Percentiles rank a stretch among this genome's conserved stretches.
phyloP scores from a whole-genome alignment of 2,888 invertebrate species.

The Nymphalis urticae region DNA sequence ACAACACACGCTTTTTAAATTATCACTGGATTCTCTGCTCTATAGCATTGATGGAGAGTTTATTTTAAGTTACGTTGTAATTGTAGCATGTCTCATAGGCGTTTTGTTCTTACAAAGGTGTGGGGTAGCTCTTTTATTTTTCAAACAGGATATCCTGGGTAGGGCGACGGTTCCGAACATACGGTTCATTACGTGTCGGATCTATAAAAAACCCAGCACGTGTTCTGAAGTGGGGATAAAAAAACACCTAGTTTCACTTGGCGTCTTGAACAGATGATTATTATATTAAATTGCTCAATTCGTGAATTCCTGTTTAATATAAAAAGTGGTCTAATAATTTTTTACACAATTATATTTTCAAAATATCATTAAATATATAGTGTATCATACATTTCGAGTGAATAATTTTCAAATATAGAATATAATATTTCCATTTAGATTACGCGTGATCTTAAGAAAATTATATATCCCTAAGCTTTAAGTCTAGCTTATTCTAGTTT shows the following conservation, averaged over 20 bases:
- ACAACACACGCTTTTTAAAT: conserved; percentile 6
- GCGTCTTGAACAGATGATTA: conserved; percentile 22
- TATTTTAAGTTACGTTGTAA: conserved; percentile 13
- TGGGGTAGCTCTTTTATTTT: conserved; percentile 75
- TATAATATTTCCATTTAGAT: too few relatives aligned
- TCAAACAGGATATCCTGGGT: conserved; percentile 77
- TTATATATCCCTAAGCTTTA: too few relatives aligned
- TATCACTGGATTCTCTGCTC: conserved; percentile 16
- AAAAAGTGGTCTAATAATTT: too few relatives aligned
- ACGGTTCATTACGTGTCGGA: conserved; percentile 62
- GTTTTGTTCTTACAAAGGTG: conserved; percentile 53
- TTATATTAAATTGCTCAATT: conserved; percentile 6
- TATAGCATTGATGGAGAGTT: background rate
- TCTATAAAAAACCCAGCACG: conserved; percentile 69
- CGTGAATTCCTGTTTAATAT: background rate
- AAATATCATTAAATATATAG: background rate
- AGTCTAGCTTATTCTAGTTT: too few relatives aligned
- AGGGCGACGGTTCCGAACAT: conserved; percentile 65
- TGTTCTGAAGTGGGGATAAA: conserved; percentile 61
- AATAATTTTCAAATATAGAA: too few relatives aligned
- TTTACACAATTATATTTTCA: background rate
- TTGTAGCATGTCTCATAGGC: conserved; percentile 17
- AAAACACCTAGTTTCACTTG: conserved; percentile 30
- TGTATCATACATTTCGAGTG: too few relatives aligned
- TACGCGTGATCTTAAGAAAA: too few relatives aligned